phyloP scores from a whole-genome alignment of 64 coral and sea anemone species.

The Stichodactyla mertensii region DNA sequence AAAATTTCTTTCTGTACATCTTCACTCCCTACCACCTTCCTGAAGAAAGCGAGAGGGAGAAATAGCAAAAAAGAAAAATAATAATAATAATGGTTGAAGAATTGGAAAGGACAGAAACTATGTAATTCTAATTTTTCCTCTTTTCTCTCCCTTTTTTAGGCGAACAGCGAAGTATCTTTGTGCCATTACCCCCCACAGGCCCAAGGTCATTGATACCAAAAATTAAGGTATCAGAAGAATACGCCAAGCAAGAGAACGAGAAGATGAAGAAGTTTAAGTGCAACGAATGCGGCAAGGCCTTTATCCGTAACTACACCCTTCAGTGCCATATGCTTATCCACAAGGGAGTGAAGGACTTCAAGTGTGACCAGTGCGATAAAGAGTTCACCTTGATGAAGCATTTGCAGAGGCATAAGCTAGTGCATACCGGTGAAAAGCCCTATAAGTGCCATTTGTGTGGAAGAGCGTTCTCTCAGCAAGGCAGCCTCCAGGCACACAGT shows the following conservation, averaged over 20 bases:
- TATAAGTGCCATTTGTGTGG: slow-evolving; percentile 98
- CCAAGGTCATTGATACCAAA: slow-evolving; percentile 62
- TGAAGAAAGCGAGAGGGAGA: too few species aligned
- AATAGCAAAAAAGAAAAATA: not conserved
- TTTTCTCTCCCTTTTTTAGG: slow-evolving; percentile 18
- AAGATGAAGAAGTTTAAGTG: slow-evolving; percentile 99
- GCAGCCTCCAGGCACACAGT: slow-evolving; percentile 91
- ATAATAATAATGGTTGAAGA: too few species aligned
- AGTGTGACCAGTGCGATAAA: slow-evolving; percentile 80
- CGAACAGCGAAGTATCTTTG: slow-evolving; percentile 88
- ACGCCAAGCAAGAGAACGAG: slow-evolving; percentile 85
- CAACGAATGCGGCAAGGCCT: slow-evolving; percentile 79
- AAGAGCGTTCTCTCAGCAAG: slow-evolving; percentile 89
- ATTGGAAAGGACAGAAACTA: too few species aligned
- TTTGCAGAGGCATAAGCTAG: slow-evolving; percentile 72
- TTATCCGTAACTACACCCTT: slow-evolving; percentile 85
- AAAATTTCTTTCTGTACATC: too few species aligned
- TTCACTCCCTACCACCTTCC: too few species aligned
- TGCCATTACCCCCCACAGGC: slow-evolving; percentile 57
- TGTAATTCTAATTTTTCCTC: not conserved
- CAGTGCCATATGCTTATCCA: slow-evolving; percentile 92
- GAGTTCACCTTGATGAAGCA: slow-evolving; percentile 81
- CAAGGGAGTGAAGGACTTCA: slow-evolving; percentile 83
- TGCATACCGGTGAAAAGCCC: slow-evolving; percentile 94
- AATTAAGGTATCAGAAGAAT: slow-evolving; percentile 90